A percentile compares a stretch with the other conserved stretches of the same genome.
Conservation (phyloP, 2,113 vertebrate species). For the Eira barbara region DNA sequence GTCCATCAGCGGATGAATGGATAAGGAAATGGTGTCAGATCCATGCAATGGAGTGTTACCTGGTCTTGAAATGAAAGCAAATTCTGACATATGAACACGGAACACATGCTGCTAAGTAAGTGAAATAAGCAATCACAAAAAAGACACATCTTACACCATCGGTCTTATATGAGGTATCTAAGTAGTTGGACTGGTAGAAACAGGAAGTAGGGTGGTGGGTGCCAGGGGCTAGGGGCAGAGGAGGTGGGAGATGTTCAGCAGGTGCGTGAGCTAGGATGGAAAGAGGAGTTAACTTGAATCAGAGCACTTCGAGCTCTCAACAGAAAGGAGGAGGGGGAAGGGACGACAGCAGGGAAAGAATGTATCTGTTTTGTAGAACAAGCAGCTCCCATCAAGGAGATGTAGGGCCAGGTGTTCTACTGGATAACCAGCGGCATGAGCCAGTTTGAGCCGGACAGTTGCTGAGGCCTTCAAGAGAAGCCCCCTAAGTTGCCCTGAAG, state of each 20-base stretch:
- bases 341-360: neutral
- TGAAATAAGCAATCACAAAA: neutral
- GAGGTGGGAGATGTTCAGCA: neutral
- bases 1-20: neutral
- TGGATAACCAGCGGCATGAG: neutral
- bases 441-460: neutral
- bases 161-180: neutral
- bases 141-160: neutral
- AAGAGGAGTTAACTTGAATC: neutral
- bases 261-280: neutral
- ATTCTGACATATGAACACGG: neutral
- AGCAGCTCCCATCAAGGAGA: neutral
- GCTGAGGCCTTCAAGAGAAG: neutral
- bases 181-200: neutral
- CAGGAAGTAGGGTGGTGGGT: neutral
- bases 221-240: neutral
- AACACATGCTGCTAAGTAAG: neutral
- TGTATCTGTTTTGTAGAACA: neutral
- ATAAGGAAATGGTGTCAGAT: neutral
- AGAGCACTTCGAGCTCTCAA: neutral
- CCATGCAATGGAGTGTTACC: neutral
- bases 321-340: neutral
- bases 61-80: neutral
- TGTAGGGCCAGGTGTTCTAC: neutral
- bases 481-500: neutral